Percentiles rank a stretch among this genome's conserved stretches.
Evolutionary conservation across 2,888 invertebrate genomes (phyloP).

Genomic region (Trachelus iudaicus): DNA sequence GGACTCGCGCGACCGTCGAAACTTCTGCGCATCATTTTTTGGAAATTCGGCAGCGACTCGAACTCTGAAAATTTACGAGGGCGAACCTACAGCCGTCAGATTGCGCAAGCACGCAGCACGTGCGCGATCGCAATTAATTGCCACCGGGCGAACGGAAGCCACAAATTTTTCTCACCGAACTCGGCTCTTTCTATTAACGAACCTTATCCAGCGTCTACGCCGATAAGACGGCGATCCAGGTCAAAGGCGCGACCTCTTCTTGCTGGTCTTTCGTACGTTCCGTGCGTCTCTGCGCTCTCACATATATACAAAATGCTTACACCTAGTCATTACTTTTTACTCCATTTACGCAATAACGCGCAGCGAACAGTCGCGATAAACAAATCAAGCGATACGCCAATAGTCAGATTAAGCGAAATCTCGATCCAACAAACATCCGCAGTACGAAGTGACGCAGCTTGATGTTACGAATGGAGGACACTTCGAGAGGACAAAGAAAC

Average conservation of each 20-base stretch:
- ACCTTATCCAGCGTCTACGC: constrained; percentile 51
- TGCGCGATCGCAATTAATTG: neutral
- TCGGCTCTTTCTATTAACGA: constrained; percentile 32
- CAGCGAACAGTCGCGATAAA: neutral
- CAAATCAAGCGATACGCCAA: neutral
- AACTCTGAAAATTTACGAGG: neutral
- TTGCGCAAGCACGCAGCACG: neutral
- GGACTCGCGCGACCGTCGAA: neutral
- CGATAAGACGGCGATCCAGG: constrained; percentile 59
- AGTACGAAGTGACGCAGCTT: neutral
- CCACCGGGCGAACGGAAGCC: constrained; percentile 14
- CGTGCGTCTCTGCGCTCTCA: neutral
- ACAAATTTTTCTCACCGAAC: constrained; percentile 19
- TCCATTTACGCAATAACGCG: neutral
- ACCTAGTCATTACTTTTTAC: neutral
- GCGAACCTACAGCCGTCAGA: neutral
- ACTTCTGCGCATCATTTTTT: neutral
- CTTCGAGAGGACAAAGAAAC: neutral
- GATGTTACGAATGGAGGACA: neutral
- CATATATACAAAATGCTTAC: constrained; percentile 3
- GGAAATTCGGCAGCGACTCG: neutral
- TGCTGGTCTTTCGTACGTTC: neutral
- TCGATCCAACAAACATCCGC: neutral
- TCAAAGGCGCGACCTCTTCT: constrained; percentile 57
- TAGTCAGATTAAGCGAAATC: neutral